Evolutionary conservation across 2,888 invertebrate species (phyloP).

Genomic region (Napeogenes inachia): DNA sequence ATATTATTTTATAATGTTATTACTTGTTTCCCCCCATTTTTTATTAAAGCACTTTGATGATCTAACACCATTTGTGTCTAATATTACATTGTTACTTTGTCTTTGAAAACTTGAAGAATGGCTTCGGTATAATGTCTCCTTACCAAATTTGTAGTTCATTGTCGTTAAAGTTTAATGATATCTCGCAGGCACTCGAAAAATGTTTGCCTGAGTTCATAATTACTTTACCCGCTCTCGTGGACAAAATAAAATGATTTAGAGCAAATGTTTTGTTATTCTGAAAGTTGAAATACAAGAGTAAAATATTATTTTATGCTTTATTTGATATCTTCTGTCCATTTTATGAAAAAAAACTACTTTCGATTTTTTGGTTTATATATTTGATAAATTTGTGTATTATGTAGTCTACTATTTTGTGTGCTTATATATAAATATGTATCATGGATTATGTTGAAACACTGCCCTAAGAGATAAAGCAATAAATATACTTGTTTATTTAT

Average conservation of each 20-base stretch:
- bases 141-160: conserved; percentile 26
- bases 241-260: conserved; percentile 15
- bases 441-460: too few species aligned
- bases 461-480: too few species aligned
- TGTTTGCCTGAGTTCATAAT: conserved; percentile 11
- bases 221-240: neutral
- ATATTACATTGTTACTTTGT: conserved; percentile 25
- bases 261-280: conserved; percentile 12
- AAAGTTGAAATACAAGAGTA: neutral
- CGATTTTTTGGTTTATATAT: neutral
- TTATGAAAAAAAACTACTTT: neutral
- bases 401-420: too few species aligned
- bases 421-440: too few species aligned
- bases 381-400: neutral
- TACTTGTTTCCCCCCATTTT: conserved; percentile 16
- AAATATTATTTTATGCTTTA: neutral
- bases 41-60: conserved; percentile 3
- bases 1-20: neutral
- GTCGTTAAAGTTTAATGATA: conserved; percentile 23
- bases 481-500: too few species aligned
- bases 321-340: too few species aligned
- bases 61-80: conserved; percentile 30
- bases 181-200: conserved; percentile 20
- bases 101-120: conserved; percentile 28
- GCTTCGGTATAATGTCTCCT: conserved; percentile 27